Evolutionary conservation across 2,888 invertebrate genomes (phyloP), one percentile per base, ranked within the genome.

Genomic region (Quadroppia sp.): DNA sequence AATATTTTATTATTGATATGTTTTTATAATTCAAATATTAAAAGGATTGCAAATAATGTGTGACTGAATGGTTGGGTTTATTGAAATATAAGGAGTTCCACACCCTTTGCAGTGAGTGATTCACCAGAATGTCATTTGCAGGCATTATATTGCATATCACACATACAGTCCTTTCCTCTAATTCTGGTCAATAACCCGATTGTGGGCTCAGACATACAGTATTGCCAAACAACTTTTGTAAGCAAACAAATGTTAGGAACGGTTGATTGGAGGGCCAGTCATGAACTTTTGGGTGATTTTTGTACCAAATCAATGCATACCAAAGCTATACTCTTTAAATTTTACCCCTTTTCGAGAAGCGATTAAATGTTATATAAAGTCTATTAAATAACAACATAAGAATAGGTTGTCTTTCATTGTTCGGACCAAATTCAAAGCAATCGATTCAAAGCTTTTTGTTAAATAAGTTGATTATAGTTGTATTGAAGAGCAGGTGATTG

Each of bases 171-270:
- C 40, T 23, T 7, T 67, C 20, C 30, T 61, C 6, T 42, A 42
- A 42, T 67, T 67, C 23, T 67, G 67, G 67, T 67, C 67, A 67
- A 67, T 67, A 67, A 67, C 67, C 67, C 42, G 42, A 67, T 42
- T 42, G 30, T 23, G 59, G 15, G 56, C 9, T 2, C 17, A 25
- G 25, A 48, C 53, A 32, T 11, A 17, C 59, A 61, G 25, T 61
- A 32, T 3, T 32, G n/a, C 40, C 40, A n/a, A 67, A 25, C 67
- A 67, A 40, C 67, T 40, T 20, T 36, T 17, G 20, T n/a, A 36
- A 30, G 28, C 59, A 15, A 30, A 30, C 30, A 59, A 13, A 32
- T 61, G n/a, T 17, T n/a, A n/a, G 30, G 61, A 36, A 61, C 11
- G 28, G 30, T 32, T 67, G 67, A 42, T 32, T 67, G 67, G 67